phyloP scores from a whole-genome alignment of 2,797 vertebrate genomes.

The Pangasius krempfi region DNA sequence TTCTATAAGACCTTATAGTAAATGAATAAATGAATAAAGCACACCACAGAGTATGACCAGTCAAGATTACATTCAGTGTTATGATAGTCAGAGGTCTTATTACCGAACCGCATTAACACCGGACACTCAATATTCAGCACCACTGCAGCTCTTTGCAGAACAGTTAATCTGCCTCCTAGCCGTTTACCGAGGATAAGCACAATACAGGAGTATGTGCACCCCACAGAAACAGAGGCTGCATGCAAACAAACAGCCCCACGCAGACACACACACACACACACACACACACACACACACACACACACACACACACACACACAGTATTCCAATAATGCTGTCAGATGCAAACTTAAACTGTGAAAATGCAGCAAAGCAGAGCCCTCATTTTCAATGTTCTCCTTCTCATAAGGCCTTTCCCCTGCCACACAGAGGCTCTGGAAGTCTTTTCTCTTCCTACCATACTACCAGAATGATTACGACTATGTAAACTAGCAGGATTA shows the following conservation, averaged over 20 bases:
- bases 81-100: conserved; percentile 50
- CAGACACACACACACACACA: background rate
- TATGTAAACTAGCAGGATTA: background rate
- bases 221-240: conserved; percentile 9
- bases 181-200: conserved; percentile 6
- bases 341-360: background rate
- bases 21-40: background rate
- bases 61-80: background rate
- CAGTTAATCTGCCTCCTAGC: conserved; percentile 55
- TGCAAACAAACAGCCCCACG: background rate
- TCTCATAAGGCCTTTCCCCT: background rate
- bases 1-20: background rate
- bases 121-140: conserved; percentile 57
- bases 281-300: background rate
- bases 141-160: conserved; percentile 37
- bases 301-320: background rate
- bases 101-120: conserved; percentile 57
- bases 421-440: background rate
- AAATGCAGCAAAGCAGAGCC: background rate
- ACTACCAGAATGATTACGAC: background rate
- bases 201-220: conserved; percentile 9
- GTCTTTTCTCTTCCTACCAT: background rate
- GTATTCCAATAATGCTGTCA: background rate
- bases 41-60: background rate
- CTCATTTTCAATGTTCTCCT: background rate